A percentile compares a stretch with the other conserved stretches of the same genome.
These are phyloP conservation scores for Pachypanchax playfairii DNA, from an alignment of 2,113 vertebrate genomes.

Conservation along the genomic window DNA sequence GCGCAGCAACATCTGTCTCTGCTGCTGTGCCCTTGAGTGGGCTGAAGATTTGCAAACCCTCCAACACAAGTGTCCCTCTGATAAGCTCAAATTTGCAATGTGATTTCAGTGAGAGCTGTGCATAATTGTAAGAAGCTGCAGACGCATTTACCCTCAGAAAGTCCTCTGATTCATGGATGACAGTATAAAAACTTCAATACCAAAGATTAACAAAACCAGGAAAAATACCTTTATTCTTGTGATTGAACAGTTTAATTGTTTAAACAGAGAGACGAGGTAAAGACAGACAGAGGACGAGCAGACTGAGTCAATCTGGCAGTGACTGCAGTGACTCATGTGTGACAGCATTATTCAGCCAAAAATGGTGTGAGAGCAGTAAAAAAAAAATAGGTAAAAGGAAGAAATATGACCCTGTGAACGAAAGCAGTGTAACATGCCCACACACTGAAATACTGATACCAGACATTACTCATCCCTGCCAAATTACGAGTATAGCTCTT, in stretches of 20 bases:
- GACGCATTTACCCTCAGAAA: neutral
- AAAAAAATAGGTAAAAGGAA: neutral
- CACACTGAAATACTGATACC: conserved; percentile 1
- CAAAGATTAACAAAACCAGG: neutral
- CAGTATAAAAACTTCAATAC: neutral
- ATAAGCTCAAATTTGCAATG: conserved; percentile 20
- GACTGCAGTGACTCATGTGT: neutral
- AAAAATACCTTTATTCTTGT: neutral
- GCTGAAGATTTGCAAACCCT: conserved; percentile 37
- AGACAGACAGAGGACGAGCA: accelerated
- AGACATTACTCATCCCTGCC: conserved; percentile 12
- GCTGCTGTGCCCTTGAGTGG: conserved; percentile 57
- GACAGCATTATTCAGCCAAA: neutral
- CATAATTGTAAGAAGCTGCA: conserved; percentile 2
- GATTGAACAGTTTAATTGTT: neutral
- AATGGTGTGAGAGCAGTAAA: neutral
- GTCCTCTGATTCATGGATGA: neutral
- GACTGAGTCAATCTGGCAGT: neutral
- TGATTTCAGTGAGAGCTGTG: neutral
- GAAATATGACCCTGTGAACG: neutral
- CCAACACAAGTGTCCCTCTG: conserved; percentile 43
- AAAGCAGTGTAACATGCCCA: neutral
- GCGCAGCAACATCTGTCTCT: conserved; percentile 61
- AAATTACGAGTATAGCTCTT: neutral
- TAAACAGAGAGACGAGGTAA: neutral